Percentiles rank a stretch among this genome's conserved stretches.
Conservation (phyloP, 1,140 invertebrate species). For the Drosophila baimaii region DNA sequence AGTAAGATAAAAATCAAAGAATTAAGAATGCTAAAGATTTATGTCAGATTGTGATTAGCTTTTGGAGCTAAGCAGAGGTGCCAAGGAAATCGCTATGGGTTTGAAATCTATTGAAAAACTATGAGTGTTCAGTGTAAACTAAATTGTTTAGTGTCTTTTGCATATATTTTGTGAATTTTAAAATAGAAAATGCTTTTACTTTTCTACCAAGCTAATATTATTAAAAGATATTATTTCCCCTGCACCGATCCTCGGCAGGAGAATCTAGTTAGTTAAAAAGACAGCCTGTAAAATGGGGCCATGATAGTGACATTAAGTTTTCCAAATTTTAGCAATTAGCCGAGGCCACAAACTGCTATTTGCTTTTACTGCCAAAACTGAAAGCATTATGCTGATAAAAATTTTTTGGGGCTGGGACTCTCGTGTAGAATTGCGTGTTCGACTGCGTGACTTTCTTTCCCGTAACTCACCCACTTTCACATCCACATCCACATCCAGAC, state of each 20-base stretch:
- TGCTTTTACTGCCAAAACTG: slow-evolving; percentile 53
- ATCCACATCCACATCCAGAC: slow-evolving; percentile 17
- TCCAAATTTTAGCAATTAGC: slow-evolving; percentile 61
- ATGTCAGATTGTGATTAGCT: background rate
- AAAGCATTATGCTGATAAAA: slow-evolving; percentile 65
- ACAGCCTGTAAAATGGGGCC: background rate
- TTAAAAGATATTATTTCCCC: background rate
- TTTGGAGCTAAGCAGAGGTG: background rate
- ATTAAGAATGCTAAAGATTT: background rate
- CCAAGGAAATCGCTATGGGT: background rate
- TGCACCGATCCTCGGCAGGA: background rate
- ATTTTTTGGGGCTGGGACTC: slow-evolving; percentile 48
- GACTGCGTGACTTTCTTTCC: slow-evolving; percentile 73
- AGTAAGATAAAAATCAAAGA: background rate
- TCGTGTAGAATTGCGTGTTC: slow-evolving; percentile 66
- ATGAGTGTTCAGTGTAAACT: too few species aligned
- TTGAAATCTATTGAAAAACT: background rate
- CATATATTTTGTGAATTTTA: background rate
- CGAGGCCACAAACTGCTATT: slow-evolving; percentile 32
- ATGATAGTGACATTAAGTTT: slow-evolving; percentile 58
- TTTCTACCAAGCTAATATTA: background rate
- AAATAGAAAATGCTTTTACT: background rate
- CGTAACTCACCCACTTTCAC: slow-evolving; percentile 60
- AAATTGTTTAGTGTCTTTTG: too few species aligned
- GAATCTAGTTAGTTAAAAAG: slow-evolving; percentile 1